Evolutionary conservation across 1,140 invertebrate genomes (phyloP), one percentile per base, ranked within the genome.

Genomic region (Drosophila asahinai): DNA sequence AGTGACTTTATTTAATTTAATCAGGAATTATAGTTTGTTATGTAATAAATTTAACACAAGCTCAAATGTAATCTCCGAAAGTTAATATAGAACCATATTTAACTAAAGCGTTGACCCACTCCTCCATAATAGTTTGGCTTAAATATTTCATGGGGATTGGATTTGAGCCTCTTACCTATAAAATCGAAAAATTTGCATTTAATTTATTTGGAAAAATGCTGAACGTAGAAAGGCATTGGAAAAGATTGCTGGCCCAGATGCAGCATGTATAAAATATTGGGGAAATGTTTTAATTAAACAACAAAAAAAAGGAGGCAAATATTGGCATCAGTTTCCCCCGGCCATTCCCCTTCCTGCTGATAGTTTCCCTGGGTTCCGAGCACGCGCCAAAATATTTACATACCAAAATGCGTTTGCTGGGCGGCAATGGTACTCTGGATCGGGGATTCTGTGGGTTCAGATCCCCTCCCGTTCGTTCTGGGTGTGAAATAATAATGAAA

Each of bases 211-310:
- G 40, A 30, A 47, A 49, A 68, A 63, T 19, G 38, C 19, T 42
- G 54, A 30, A n/a, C 51, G 48, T 49, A 42, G 7, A 27, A 15
- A 38, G 17, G n/a, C 33, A n/a, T 55, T 36, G 36, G 8, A 15
- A 68, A 51, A 51, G 27, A 51, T 51, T 51, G 17, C 9, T 66
- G n/a, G 7, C 19, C 38, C 67, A 38, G n/a, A 36, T 65, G 49
- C 30, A 57, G 55, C 25, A 17, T n/a, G 43, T 57, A 70, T 74
- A 81, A 86, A 86, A 86, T 86, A 86, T 86, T 86, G 80, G 64
- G 55, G 52, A 80, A 86, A 86, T 86, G 80, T 87, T 86, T 86
- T 87, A 86, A 86, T 86, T 86, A 86, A 86, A 89, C 77, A 55
- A 55, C 52, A 38, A 38, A 38, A 81, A 84, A 83, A 84, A 80